phyloP scores from a whole-genome alignment of 2,888 invertebrate species.

The Lochmaea crataegi region DNA sequence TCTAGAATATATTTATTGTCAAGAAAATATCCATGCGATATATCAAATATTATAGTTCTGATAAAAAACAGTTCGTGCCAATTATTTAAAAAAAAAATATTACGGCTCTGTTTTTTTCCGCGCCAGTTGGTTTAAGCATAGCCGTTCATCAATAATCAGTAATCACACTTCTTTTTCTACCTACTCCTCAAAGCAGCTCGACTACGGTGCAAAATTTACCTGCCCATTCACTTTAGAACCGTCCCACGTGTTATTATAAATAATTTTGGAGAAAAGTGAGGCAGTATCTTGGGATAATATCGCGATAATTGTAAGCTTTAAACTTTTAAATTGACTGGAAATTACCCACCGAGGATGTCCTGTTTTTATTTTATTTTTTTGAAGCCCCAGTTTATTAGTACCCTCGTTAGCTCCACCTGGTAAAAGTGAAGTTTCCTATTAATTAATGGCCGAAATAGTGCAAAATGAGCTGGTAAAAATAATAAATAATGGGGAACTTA shows the following conservation, averaged over 20 bases:
- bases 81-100: neutral
- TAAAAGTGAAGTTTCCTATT: too few relatives aligned
- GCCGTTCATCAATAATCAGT: conserved; percentile 12
- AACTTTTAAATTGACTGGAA: conserved; percentile 36
- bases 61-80: too few relatives aligned
- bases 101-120: conserved; percentile 14
- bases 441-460: neutral
- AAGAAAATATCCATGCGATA: neutral
- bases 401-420: conserved; percentile 4
- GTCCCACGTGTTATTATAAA: conserved; percentile 45
- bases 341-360: conserved; percentile 14
- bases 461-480: too few relatives aligned
- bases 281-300: conserved; percentile 41
- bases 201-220: conserved; percentile 38
- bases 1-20: neutral
- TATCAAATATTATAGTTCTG: neutral
- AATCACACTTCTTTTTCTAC: conserved; percentile 11
- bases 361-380: conserved; percentile 5
- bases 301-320: conserved; percentile 40
- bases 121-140: conserved; percentile 24
- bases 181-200: neutral
- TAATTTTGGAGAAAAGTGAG: conserved; percentile 41
- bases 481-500: too few relatives aligned
- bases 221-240: conserved; percentile 34
- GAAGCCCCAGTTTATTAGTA: conserved; percentile 13